Evolutionary conservation across 2,888 invertebrate genomes (phyloP), one percentile per base, ranked within the genome.

Genomic region (Muschampia staudingeri): DNA sequence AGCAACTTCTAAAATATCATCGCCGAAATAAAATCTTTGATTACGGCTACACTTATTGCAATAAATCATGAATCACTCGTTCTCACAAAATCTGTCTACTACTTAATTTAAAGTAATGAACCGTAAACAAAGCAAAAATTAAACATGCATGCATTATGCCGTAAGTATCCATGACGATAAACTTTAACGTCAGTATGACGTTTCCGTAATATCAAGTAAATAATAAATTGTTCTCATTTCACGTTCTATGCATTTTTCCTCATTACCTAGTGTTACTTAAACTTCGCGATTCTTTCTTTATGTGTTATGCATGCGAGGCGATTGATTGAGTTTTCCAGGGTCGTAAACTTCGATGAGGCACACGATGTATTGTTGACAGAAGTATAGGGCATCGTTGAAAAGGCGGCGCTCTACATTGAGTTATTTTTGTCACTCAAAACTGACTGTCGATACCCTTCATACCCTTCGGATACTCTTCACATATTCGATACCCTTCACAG

Each of bases 211-310:
- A 48, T 14, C 2, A 16, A 48, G 14, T 16, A 48, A 25, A 25
- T n/a, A 25, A 61, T 25, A 2, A 9, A 61, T 61, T 30, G 9
- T 12, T 34, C 72, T 34, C 30, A 56, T 67, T 30, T 67, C 30
- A 19, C 30, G 44, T 8, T n/a, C 61, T 25, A 40, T 48, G 48
- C 37, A 34, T 25, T 34, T 69, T 69, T 77, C 48, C 19, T 11
- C 11, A 67, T 77, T 69, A 30, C 48, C 44, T 19, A 12, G 42
- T 56, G 34, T 67, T 44, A 67, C 34, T n/a, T 48, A 69, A 76
- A 37, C 56, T 75, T 75, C 56, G 37, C 25, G 71, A 67, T 34
- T 11, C 30, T n/a, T 65, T 71, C 44, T 44, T 40, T 40, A 2
- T 14, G 42, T 25, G 52, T 65, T 40, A 40, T 14, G 16, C 76